Evolutionary conservation across 1,140 invertebrate species (phyloP).

Genomic region (Solenopsis fugax): DNA sequence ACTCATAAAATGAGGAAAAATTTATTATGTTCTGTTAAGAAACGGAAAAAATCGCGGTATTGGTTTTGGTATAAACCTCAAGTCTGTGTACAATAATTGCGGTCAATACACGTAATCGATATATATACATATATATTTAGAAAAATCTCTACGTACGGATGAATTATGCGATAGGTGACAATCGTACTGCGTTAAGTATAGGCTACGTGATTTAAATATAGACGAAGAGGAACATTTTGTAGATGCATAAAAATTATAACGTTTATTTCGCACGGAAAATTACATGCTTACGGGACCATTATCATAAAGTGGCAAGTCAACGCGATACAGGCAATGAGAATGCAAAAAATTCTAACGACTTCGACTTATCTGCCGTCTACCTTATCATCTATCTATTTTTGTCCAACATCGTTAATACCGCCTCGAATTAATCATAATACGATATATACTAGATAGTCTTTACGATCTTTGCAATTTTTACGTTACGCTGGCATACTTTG

Average conservation of each 20-base stretch:
- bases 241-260: conserved; percentile 1
- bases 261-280: conserved; percentile 43
- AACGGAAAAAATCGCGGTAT: background rate
- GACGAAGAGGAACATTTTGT: background rate
- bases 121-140: too few relatives aligned
- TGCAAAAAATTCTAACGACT: conserved; percentile 25
- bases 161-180: background rate
- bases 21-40: background rate
- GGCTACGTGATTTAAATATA: background rate
- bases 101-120: background rate
- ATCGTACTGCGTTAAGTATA: background rate
- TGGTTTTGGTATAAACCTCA: background rate
- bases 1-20: background rate
- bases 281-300: conserved; percentile 44
- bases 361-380: conserved; percentile 1
- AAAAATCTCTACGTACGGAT: background rate
- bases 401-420: background rate
- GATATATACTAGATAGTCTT: conserved; percentile 9
- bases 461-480: background rate
- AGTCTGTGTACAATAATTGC: background rate
- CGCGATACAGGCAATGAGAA: background rate
- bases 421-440: conserved; percentile 34
- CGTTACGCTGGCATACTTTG: background rate
- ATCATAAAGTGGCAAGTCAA: conserved; percentile 46
- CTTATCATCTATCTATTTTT: conserved; percentile 47